A percentile compares a stretch with the other conserved stretches of the same genome.
These are phyloP conservation scores for Antigone vipio DNA, from an alignment of 2,113 vertebrate species.

Conservation along the genomic window DNA sequence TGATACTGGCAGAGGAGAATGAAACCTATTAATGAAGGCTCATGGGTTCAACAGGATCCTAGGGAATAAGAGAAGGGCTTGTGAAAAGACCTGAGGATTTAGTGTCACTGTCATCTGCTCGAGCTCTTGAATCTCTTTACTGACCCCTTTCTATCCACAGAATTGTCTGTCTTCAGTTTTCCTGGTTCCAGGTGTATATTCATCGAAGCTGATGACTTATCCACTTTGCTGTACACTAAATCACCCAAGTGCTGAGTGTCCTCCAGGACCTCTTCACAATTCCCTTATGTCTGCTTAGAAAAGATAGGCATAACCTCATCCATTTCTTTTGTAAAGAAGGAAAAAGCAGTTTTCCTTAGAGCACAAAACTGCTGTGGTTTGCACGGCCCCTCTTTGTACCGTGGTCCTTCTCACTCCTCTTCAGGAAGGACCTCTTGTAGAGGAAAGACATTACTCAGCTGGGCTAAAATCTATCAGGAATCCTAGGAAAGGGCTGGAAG, in stretches of 20 bases:
- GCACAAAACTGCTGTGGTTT: neutral
- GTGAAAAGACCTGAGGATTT: slow-evolving; percentile 59
- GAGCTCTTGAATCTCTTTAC: slow-evolving; percentile 6
- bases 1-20: slow-evolving; percentile 48
- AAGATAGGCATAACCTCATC: neutral
- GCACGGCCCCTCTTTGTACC: neutral
- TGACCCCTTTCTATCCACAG: neutral
- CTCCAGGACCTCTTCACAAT: neutral
- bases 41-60: slow-evolving; percentile 43
- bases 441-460: neutral
- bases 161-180: slow-evolving; percentile 28
- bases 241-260: slow-evolving; percentile 41
- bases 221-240: slow-evolving; percentile 37
- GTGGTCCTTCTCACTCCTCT: neutral
- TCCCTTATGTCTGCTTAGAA: neutral
- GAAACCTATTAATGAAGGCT: slow-evolving; percentile 47
- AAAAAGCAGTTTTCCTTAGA: neutral
- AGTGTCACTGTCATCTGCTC: slow-evolving; percentile 56
- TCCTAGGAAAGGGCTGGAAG: neutral
- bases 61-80: slow-evolving; percentile 25
- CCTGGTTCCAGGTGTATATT: slow-evolving; percentile 46
- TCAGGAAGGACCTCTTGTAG: neutral
- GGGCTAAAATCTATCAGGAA: neutral
- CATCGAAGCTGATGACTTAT: slow-evolving; percentile 25
- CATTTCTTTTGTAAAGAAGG: neutral